These are phyloP conservation scores for Ia io DNA, from an alignment of 2,113 vertebrate species.

Conservation along the genomic window DNA sequence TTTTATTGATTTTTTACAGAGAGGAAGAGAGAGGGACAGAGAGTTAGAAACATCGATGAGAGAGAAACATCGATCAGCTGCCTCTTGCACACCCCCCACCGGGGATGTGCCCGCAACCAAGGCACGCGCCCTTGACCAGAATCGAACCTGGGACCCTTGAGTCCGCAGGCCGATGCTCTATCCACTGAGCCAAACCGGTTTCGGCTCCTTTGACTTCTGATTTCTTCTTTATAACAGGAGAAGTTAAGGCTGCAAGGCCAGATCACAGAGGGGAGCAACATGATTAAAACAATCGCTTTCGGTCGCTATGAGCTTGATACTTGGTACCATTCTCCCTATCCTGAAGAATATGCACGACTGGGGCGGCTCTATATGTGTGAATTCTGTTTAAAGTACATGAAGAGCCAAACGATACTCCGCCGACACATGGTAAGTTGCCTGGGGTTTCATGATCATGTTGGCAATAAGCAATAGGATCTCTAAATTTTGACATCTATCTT, in stretches of 20 bases:
- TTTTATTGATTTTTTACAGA: no score
- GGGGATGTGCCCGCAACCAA: no score
- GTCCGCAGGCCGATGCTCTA: no score
- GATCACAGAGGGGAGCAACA: constrained; percentile 97
- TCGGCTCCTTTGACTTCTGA: background rate
- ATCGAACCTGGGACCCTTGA: no score
- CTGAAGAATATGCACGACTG: constrained; percentile 96
- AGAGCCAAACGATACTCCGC: constrained; percentile 98
- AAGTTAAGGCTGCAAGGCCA: constrained; percentile 97
- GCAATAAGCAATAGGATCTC: background rate
- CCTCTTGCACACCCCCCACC: no score
- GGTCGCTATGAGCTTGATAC: constrained; percentile 98
- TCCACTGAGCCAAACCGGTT: no score
- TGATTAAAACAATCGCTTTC: constrained; percentile 99
- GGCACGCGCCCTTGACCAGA: no score
- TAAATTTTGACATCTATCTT: background rate
- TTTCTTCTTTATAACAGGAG: constrained; percentile 83
- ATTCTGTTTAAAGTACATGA: constrained; percentile 99
- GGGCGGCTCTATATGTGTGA: constrained; percentile 98
- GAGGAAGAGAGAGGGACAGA: no score
- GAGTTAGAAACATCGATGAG: no score
- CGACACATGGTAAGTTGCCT: constrained; percentile 92
- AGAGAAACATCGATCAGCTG: no score
- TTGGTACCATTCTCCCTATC: constrained; percentile 99
- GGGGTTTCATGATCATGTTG: background rate